phyloP scores from a whole-genome alignment of 2,113 vertebrate species.

The Eupsittula cactorum region DNA sequence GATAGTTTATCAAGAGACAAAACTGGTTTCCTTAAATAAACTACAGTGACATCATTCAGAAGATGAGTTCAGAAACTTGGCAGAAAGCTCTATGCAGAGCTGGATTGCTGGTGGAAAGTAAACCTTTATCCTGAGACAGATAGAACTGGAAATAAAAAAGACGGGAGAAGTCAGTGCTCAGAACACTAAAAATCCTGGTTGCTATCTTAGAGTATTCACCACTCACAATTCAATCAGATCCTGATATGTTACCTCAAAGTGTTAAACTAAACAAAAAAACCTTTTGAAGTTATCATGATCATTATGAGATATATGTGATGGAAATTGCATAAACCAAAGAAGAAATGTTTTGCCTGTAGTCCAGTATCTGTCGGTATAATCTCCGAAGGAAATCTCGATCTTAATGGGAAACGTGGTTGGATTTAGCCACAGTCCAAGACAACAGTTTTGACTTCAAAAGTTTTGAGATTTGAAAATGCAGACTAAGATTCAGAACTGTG shows the following conservation, averaged over 20 bases:
- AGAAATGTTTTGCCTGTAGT: background rate
- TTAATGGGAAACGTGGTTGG: background rate
- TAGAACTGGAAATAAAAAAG: background rate
- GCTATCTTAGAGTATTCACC: background rate
- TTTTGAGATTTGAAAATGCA: background rate
- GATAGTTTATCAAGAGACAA: constrained; percentile 76
- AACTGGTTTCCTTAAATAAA: constrained; percentile 78
- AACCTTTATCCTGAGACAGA: background rate
- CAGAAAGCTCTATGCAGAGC: constrained; percentile 10
- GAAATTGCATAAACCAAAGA: background rate
- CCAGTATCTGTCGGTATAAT: background rate
- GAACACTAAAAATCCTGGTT: background rate
- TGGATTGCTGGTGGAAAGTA: constrained; percentile 25
- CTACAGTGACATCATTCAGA: constrained; percentile 75
- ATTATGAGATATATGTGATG: background rate
- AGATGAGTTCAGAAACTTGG: constrained; percentile 57
- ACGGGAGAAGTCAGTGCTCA: background rate
- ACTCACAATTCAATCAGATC: background rate
- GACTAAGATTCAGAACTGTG: background rate
- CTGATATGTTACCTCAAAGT: background rate
- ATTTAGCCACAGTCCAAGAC: background rate
- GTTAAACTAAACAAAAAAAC: background rate
- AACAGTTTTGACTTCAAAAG: background rate
- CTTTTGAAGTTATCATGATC: background rate
- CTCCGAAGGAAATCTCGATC: background rate